Evolutionary conservation across 1,140 invertebrate species (phyloP).

Genomic region (Drosophila murphyi): DNA sequence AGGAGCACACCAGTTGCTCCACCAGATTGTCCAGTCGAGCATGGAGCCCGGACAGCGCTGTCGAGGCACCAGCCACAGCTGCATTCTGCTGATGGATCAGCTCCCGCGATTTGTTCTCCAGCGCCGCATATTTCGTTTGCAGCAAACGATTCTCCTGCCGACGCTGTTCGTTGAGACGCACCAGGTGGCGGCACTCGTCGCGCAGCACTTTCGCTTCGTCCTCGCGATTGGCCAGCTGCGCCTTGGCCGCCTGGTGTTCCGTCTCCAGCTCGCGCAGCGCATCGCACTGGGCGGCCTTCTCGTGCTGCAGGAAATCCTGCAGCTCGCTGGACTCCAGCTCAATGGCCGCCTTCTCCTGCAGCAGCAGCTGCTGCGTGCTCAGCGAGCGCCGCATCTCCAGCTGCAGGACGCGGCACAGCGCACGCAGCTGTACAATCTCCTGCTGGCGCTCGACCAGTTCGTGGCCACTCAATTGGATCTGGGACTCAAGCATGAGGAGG

Average conservation of each 20-base stretch:
- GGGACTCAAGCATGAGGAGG: conserved; percentile 90
- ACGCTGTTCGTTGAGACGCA: conserved; percentile 91
- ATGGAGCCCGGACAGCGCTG: conserved; percentile 89
- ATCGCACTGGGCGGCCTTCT: conserved; percentile 89
- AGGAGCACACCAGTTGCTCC: conserved; percentile 89
- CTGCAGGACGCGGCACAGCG: conserved; percentile 88
- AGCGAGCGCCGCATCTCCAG: conserved; percentile 86
- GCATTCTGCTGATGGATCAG: conserved; percentile 89
- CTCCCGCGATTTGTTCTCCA: conserved; percentile 88
- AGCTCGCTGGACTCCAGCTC: conserved; percentile 90
- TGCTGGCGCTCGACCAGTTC: conserved; percentile 90
- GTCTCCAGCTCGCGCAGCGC: conserved; percentile 90
- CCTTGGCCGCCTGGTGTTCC: conserved; percentile 86
- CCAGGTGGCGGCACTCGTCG: conserved; percentile 91
- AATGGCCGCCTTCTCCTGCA: conserved; percentile 89
- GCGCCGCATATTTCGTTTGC: conserved; percentile 87
- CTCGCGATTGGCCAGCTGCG: conserved; percentile 86
- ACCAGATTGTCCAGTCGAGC: conserved; percentile 89
- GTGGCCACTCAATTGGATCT: conserved; percentile 90
- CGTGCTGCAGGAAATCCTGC: conserved; percentile 91
- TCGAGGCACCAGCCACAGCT: conserved; percentile 89
- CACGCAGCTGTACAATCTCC: conserved; percentile 90
- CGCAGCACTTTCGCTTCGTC: conserved; percentile 88
- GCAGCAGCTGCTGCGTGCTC: conserved; percentile 87
- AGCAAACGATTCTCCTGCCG: conserved; percentile 89